Percentiles rank a stretch among this genome's conserved stretches.
These are phyloP conservation scores for Tenthredo distinguenda DNA, from an alignment of 2,888 invertebrate genomes.

Conservation along the genomic window DNA sequence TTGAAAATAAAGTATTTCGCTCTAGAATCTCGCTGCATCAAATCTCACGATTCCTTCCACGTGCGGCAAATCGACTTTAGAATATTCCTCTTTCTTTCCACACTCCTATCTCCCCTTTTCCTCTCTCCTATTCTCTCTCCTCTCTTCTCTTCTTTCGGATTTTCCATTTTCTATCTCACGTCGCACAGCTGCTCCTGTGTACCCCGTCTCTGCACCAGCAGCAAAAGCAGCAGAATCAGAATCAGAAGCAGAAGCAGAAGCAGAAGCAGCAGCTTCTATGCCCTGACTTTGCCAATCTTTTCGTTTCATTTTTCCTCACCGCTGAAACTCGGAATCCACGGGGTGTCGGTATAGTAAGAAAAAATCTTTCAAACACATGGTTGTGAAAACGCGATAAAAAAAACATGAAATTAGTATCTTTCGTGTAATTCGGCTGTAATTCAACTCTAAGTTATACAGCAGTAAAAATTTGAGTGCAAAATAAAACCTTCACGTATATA, in stretches of 20 bases:
- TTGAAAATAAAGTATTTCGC: conserved; percentile 41
- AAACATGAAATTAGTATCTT: neutral
- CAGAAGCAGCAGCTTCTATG: neutral
- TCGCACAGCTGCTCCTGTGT: conserved; percentile 17
- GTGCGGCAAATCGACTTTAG: conserved; percentile 46
- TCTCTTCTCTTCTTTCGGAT: neutral
- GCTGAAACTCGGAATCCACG: neutral
- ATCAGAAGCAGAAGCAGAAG: neutral
- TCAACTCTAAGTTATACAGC: too few species aligned
- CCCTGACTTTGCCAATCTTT: conserved; percentile 34
- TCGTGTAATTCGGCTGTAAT: neutral
- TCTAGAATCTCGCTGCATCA: conserved; percentile 25
- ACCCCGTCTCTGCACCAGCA: neutral
- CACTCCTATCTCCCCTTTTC: neutral
- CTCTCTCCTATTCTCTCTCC: neutral
- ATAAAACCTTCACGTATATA: too few species aligned
- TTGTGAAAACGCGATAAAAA: neutral
- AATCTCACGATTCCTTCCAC: conserved; percentile 48
- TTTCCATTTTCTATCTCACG: neutral
- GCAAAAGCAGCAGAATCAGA: neutral
- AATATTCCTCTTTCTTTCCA: conserved; percentile 45
- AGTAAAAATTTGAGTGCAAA: too few species aligned
- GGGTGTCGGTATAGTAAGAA: neutral
- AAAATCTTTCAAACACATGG: neutral
- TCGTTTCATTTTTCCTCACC: conserved; percentile 26